Percentiles rank a stretch among this genome's conserved stretches.
phyloP scores from a whole-genome alignment of 2,888 invertebrate species.

The Rhingia rostrata region DNA sequence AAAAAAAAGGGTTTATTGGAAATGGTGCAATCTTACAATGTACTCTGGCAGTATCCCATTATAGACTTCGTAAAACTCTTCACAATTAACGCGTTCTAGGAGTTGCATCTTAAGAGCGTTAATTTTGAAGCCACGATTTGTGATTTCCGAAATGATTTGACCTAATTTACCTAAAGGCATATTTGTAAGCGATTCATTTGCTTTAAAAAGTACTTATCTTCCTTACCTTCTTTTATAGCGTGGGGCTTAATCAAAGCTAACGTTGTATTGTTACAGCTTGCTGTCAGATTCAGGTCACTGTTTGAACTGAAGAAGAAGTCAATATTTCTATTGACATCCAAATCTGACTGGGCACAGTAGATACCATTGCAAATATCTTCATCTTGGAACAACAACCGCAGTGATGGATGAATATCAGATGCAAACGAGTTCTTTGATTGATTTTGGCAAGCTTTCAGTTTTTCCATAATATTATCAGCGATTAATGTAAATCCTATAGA shows the following conservation, averaged over 20 bases:
- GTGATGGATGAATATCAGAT: slow-evolving; percentile 77
- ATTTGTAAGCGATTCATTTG: neutral
- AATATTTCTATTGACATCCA: slow-evolving; percentile 83
- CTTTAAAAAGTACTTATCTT: neutral
- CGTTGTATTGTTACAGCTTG: slow-evolving; percentile 87
- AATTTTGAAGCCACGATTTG: slow-evolving; percentile 90
- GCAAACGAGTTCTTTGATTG: slow-evolving; percentile 75
- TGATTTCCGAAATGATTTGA: slow-evolving; percentile 88
- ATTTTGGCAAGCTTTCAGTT: slow-evolving; percentile 77
- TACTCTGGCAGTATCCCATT: slow-evolving; percentile 93
- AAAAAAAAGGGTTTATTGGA: neutral
- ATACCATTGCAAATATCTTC: slow-evolving; percentile 88
- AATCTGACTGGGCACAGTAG: slow-evolving; percentile 86
- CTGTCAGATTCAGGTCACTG: slow-evolving; percentile 83
- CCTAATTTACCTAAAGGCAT: slow-evolving; percentile 84
- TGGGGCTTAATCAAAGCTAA: slow-evolving; percentile 95
- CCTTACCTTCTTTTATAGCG: slow-evolving; percentile 88
- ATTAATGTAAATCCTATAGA: slow-evolving; percentile 80
- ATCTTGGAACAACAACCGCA: slow-evolving; percentile 87
- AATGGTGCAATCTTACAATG: slow-evolving; percentile 83
- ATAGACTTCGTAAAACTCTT: slow-evolving; percentile 96
- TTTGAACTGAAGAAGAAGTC: slow-evolving; percentile 86
- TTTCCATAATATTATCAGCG: slow-evolving; percentile 81
- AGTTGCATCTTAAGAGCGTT: slow-evolving; percentile 91
- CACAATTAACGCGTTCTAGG: slow-evolving; percentile 91